These are phyloP conservation scores for Danio choprae DNA, from an alignment of 2,797 vertebrate species.

Conservation along the genomic window DNA sequence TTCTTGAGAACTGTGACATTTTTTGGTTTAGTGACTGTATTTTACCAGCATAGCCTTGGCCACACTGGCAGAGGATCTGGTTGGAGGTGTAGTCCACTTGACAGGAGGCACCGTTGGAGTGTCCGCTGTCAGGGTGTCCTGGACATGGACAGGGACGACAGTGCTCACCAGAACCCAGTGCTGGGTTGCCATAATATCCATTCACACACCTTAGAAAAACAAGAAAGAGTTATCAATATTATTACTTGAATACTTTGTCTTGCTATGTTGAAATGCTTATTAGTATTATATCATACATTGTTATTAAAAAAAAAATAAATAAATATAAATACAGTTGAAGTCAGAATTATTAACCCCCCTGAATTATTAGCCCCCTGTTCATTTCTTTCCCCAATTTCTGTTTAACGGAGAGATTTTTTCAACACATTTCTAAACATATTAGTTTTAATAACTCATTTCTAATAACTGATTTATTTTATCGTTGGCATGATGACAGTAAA, in stretches of 20 bases:
- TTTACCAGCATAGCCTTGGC: slow-evolving; percentile 82
- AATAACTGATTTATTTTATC: too few relatives aligned
- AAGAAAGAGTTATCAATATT: not conserved
- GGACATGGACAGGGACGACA: slow-evolving; percentile 89
- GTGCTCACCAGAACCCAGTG: slow-evolving; percentile 85
- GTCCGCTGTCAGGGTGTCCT: slow-evolving; percentile 77
- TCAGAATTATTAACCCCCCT: too few relatives aligned
- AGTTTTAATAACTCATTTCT: too few relatives aligned
- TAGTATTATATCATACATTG: not conserved
- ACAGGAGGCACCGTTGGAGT: slow-evolving; percentile 84
- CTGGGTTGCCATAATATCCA: slow-evolving; percentile 85
- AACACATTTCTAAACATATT: too few relatives aligned
- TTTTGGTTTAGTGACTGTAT: not conserved
- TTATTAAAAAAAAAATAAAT: not conserved
- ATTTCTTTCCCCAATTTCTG: too few relatives aligned
- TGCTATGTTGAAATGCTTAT: not conserved
- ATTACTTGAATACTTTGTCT: not conserved
- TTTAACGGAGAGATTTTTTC: too few relatives aligned
- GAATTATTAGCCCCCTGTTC: too few relatives aligned
- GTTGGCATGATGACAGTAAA: too few relatives aligned
- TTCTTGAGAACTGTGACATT: not conserved
- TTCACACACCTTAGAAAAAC: slow-evolving; percentile 77
- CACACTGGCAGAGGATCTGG: slow-evolving; percentile 85
- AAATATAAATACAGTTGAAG: too few relatives aligned
- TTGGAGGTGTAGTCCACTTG: slow-evolving; percentile 72